Conservation (phyloP, 2,888 invertebrate species). For the Pegoplata infirma region DNA sequence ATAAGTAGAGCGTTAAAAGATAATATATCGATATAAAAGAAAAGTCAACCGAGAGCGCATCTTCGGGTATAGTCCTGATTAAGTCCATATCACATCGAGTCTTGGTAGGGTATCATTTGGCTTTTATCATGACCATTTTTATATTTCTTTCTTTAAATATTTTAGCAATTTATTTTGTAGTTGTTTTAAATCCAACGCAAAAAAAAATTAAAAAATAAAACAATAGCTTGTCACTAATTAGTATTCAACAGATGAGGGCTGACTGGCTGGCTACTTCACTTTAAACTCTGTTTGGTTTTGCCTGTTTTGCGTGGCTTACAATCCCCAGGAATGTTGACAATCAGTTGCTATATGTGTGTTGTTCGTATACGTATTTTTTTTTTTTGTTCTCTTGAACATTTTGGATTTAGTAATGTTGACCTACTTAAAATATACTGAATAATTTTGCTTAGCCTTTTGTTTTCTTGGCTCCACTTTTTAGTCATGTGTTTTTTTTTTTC, state of each 20-base stretch:
- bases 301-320: conserved; percentile 57
- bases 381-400: conserved; percentile 38
- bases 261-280: conserved; percentile 19
- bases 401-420: conserved; percentile 58
- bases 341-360: conserved; percentile 29
- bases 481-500: conserved; percentile 11
- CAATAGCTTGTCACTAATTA: conserved; percentile 62
- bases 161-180: conserved; percentile 33
- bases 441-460: conserved; percentile 35
- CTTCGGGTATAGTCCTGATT: too few relatives aligned
- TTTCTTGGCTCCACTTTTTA: conserved; percentile 1
- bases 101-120: not conserved
- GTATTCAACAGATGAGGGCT: conserved; percentile 62
- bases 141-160: conserved; percentile 24
- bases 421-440: conserved; percentile 51
- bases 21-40: too few relatives aligned
- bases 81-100: too few relatives aligned
- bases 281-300: conserved; percentile 32
- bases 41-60: too few relatives aligned
- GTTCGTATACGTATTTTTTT: conserved; percentile 2
- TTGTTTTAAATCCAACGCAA: conserved; percentile 36
- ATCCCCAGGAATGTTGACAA: conserved; percentile 54
- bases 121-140: not conserved
- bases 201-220: conserved; percentile 42
- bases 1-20: too few relatives aligned